phyloP scores from a whole-genome alignment of 2,113 vertebrate species.

The Sphaerodactylus townsendi region DNA sequence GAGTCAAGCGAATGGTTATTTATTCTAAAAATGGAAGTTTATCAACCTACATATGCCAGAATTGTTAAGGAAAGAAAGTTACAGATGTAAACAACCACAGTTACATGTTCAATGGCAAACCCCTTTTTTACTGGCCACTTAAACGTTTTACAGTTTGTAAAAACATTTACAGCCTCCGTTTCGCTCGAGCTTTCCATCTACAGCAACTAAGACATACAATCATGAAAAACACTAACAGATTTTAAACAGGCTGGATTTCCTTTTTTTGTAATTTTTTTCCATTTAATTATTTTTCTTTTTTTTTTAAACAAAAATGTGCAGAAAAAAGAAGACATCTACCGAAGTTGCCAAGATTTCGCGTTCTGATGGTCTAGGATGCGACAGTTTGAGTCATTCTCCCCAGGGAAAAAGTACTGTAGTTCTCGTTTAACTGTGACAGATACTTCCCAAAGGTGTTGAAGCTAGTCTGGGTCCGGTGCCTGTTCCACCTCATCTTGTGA shows the following conservation, averaged over 20 bases:
- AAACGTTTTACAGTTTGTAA: constrained; percentile 68
- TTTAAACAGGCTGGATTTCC: constrained; percentile 35
- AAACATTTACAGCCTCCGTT: constrained; percentile 63
- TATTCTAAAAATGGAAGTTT: constrained; percentile 70
- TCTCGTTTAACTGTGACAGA: background rate
- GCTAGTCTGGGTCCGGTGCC: background rate
- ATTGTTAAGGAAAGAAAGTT: constrained; percentile 54
- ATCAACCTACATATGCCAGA: constrained; percentile 63
- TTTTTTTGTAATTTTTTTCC: background rate
- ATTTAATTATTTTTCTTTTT: constrained; percentile 13
- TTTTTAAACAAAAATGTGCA: constrained; percentile 54
- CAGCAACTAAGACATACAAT: constrained; percentile 57
- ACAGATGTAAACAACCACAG: constrained; percentile 71
- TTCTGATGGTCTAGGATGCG: constrained; percentile 26
- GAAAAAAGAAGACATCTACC: constrained; percentile 51
- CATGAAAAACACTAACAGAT: constrained; percentile 60
- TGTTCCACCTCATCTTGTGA: background rate
- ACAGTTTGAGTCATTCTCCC: constrained; percentile 25
- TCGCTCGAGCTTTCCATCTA: constrained; percentile 60
- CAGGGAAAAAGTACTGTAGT: constrained; percentile 16
- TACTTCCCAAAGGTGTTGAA: background rate
- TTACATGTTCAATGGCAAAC: constrained; percentile 67
- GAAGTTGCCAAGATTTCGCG: constrained; percentile 36
- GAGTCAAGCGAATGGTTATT: constrained; percentile 65
- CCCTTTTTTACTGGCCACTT: constrained; percentile 71